phyloP scores from a whole-genome alignment of 92 coral and sea anemone genomes.

The Zoanthus solanderi region DNA sequence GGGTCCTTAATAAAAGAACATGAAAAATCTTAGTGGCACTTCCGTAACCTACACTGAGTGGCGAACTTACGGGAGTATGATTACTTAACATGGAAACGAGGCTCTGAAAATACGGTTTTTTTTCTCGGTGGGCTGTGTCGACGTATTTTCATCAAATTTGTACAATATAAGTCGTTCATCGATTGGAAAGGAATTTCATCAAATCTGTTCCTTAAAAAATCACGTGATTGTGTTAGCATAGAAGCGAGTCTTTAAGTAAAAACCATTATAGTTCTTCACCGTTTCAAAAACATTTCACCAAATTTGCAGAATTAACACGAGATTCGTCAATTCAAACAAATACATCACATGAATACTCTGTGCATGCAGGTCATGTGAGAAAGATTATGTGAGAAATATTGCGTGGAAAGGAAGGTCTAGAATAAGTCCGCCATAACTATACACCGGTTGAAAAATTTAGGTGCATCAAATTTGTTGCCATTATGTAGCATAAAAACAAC shows the following conservation, averaged over 20 bases:
- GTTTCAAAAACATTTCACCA: neutral
- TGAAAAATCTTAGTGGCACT: too few relatives aligned
- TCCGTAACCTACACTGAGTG: neutral
- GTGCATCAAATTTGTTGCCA: neutral
- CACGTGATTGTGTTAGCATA: neutral
- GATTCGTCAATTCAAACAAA: neutral
- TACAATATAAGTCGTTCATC: neutral
- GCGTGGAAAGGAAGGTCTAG: slow-evolving; percentile 32
- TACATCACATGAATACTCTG: neutral
- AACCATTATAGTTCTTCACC: neutral
- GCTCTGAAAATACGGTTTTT: too few relatives aligned
- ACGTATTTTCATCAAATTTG: neutral
- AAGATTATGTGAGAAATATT: neutral
- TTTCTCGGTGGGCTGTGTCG: too few relatives aligned
- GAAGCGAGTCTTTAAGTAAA: neutral
- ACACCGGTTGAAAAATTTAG: neutral
- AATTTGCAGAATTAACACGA: neutral
- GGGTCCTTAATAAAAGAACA: neutral
- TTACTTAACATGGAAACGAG: too few relatives aligned
- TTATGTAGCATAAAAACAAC: too few relatives aligned
- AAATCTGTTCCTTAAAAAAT: neutral
- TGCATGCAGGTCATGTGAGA: slow-evolving; percentile 2
- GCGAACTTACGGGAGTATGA: too few relatives aligned
- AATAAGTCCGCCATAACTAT: neutral
- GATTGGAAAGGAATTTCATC: neutral